A percentile compares a stretch with the other conserved stretches of the same genome.
phyloP scores from a whole-genome alignment of 2,888 invertebrate species.

The Pinctada fucata region DNA sequence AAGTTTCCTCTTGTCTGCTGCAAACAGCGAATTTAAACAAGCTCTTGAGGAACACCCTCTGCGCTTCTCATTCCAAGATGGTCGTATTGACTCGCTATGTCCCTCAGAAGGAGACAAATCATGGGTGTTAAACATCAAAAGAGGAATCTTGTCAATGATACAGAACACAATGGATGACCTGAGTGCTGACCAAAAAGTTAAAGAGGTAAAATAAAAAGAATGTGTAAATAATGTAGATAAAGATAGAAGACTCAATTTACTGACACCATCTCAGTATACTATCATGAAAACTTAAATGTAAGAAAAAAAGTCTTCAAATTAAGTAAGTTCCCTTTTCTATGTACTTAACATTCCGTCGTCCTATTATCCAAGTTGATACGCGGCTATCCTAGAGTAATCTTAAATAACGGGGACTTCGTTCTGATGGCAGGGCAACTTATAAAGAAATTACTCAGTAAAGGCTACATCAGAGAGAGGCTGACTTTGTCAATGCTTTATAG shows the following conservation, averaged over 20 bases:
- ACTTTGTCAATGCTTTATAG: too few species aligned
- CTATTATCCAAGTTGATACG: too few species aligned
- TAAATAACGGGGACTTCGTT: too few species aligned
- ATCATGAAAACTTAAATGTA: background rate
- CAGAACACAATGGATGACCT: conserved; percentile 92
- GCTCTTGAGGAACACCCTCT: conserved; percentile 86
- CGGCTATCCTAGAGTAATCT: too few species aligned
- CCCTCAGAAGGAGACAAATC: conserved; percentile 87
- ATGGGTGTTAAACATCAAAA: conserved; percentile 91
- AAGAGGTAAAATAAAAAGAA: conserved; percentile 58
- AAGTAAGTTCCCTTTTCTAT: too few species aligned
- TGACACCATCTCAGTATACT: background rate
- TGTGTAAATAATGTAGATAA: background rate
- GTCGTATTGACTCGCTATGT: conserved; percentile 88
- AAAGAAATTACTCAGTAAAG: too few species aligned
- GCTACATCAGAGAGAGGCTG: too few species aligned
- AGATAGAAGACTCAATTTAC: background rate
- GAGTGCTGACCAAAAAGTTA: conserved; percentile 80
- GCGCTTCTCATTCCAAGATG: conserved; percentile 87
- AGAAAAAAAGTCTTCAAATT: too few species aligned
- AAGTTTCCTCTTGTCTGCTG: conserved; percentile 14
- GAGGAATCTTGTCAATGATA: conserved; percentile 90
- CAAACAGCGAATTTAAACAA: conserved; percentile 59
- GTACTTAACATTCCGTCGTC: background rate
- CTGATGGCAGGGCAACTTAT: too few species aligned